Percentiles rank a stretch among this genome's conserved stretches.
These are phyloP conservation scores for Morbakka virulenta DNA, from an alignment of 30 jellyfish, hydroid and myxozoan species.

Conservation along the genomic window DNA sequence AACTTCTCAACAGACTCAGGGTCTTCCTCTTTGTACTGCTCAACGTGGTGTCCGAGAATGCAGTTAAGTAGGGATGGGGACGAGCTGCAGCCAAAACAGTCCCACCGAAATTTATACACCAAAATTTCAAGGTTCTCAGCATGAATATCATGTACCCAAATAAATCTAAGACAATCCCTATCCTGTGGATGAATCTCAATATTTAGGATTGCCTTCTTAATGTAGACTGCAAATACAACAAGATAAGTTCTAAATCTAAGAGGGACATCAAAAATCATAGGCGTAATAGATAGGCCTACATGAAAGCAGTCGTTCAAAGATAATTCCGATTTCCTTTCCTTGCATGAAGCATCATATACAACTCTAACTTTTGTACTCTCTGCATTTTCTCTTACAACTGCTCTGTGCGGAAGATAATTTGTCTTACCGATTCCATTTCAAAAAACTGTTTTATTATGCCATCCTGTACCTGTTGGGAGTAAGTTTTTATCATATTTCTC, in stretches of 20 bases:
- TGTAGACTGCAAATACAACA: neutral
- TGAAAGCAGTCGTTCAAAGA: neutral
- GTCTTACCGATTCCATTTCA: too few species aligned
- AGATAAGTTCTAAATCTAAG: neutral
- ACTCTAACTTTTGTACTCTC: neutral
- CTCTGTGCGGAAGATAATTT: neutral
- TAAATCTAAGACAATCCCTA: neutral
- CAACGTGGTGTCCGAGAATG: neutral
- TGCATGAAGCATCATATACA: neutral
- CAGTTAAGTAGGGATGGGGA: neutral
- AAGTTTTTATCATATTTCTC: too few species aligned
- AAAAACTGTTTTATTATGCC: too few species aligned
- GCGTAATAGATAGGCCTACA: neutral
- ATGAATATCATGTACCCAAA: neutral
- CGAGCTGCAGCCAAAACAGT: neutral
- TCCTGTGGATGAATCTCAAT: neutral
- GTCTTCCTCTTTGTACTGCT: too few species aligned
- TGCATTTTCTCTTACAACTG: neutral
- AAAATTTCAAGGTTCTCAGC: neutral
- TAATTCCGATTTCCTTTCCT: neutral
- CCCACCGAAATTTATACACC: neutral
- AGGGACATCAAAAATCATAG: neutral
- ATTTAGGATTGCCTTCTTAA: neutral
- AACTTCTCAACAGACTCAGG: too few species aligned
- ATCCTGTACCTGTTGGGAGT: too few species aligned